A percentile compares a stretch with the other conserved stretches of the same genome.
Evolutionary conservation across 2,113 vertebrate species (phyloP).

Genomic region (Nyctereutes procyonoides): DNA sequence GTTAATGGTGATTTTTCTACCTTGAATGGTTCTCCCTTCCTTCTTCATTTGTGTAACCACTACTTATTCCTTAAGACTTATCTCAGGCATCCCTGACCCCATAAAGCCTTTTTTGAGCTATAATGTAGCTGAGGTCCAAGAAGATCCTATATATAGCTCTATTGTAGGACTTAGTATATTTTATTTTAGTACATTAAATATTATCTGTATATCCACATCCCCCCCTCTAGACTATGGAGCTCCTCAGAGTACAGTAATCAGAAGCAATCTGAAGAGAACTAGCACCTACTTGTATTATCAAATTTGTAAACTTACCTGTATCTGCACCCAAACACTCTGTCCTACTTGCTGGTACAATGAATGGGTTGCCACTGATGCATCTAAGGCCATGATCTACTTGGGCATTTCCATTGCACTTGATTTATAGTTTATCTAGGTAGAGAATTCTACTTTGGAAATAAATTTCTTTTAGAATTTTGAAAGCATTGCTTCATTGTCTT

Average conservation of each 20-base stretch:
- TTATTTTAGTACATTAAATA: not conserved
- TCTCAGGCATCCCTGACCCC: not conserved
- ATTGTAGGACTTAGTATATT: not conserved
- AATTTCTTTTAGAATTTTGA: not conserved
- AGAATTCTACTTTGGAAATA: constrained; percentile 17
- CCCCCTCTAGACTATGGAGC: not conserved
- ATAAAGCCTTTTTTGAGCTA: not conserved
- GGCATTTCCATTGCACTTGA: not conserved
- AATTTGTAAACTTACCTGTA: not conserved
- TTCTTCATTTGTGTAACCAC: not conserved
- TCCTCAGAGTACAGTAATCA: not conserved
- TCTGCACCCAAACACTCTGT: not conserved
- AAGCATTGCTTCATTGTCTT: not conserved
- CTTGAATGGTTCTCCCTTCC: not conserved
- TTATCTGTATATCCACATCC: not conserved
- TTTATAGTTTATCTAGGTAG: not conserved
- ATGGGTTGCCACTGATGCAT: not conserved
- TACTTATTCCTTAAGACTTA: not conserved
- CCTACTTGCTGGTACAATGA: not conserved
- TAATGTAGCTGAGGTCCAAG: not conserved
- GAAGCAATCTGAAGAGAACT: not conserved
- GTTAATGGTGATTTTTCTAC: not conserved
- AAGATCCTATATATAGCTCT: not conserved
- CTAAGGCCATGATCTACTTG: not conserved
- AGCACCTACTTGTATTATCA: not conserved